Evolutionary conservation across 2,113 vertebrate species (phyloP).

Genomic region (Mustela lutreola): DNA sequence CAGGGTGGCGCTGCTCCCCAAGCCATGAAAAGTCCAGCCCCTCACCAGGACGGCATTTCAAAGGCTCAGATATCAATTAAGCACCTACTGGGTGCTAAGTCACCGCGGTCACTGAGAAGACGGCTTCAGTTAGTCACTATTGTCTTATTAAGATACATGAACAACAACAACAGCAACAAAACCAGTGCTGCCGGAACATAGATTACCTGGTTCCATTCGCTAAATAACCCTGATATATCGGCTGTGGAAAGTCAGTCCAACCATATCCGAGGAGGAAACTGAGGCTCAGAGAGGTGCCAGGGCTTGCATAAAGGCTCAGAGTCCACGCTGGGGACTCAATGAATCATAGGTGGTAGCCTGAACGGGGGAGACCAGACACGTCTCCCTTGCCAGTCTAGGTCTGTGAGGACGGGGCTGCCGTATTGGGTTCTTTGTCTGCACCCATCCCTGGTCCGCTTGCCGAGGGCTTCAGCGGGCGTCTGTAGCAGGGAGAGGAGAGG

Average conservation of each 20-base stretch:
- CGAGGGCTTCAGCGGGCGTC: not conserved
- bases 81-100: slow-evolving; percentile 56
- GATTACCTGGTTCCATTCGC: not conserved
- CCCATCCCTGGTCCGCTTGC: not conserved
- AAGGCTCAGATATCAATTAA: not conserved
- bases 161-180: slow-evolving; percentile 57
- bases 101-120: slow-evolving; percentile 72
- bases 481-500: not conserved
- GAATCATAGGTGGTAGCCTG: not conserved
- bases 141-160: slow-evolving; percentile 55
- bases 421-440: not conserved
- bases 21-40: slow-evolving; percentile 22
- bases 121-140: slow-evolving; percentile 74
- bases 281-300: slow-evolving; percentile 5
- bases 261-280: slow-evolving; percentile 29
- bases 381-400: rapidly evolving
- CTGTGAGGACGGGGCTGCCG: not conserved
- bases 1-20: slow-evolving; percentile 85
- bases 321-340: not conserved
- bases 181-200: not conserved
- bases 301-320: not conserved
- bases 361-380: not conserved
- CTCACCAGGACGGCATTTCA: rapidly evolving
- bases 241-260: not conserved
- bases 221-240: not conserved